Evolutionary conservation across 2,797 vertebrate species (phyloP).

Genomic region (Scarus forsteni): DNA sequence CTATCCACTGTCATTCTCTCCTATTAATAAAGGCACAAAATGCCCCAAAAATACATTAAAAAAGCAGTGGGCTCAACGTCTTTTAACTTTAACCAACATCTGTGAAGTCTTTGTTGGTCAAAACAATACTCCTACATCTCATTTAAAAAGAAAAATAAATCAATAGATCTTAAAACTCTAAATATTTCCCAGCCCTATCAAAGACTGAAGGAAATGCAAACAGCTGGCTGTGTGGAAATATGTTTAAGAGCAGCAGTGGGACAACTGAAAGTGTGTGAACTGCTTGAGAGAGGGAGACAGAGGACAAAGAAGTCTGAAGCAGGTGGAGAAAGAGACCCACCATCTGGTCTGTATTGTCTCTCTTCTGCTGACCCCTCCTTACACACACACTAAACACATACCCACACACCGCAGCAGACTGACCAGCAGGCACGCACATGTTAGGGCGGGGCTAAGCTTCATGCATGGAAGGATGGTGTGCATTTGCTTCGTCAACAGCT

Average conservation of each 20-base stretch:
- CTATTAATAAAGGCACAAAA: no score
- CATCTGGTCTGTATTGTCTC: conserved; percentile 75
- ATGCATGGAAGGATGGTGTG: conserved; percentile 15
- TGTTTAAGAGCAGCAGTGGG: neutral
- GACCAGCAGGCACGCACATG: conserved; percentile 55
- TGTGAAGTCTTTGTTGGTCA: no score
- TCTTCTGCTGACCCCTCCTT: conserved; percentile 51
- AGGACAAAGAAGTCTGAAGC: conserved; percentile 54
- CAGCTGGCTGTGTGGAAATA: neutral
- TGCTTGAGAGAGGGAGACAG: neutral
- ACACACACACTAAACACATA: conserved; percentile 17
- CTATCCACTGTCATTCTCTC: no score
- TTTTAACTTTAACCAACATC: no score
- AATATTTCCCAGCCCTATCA: no score
- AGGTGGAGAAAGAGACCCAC: conserved; percentile 63
- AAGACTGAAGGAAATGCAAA: neutral
- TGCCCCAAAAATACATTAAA: no score
- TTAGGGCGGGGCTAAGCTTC: conserved; percentile 22
- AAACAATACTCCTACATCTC: no score
- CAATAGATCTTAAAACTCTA: no score
- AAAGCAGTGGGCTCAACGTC: no score
- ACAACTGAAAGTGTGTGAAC: conserved; percentile 9
- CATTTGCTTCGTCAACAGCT: neutral
- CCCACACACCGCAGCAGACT: conserved; percentile 21
- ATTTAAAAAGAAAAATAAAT: no score